phyloP scores from a whole-genome alignment of 2,113 vertebrate species.

The Pollachius pollachius region DNA sequence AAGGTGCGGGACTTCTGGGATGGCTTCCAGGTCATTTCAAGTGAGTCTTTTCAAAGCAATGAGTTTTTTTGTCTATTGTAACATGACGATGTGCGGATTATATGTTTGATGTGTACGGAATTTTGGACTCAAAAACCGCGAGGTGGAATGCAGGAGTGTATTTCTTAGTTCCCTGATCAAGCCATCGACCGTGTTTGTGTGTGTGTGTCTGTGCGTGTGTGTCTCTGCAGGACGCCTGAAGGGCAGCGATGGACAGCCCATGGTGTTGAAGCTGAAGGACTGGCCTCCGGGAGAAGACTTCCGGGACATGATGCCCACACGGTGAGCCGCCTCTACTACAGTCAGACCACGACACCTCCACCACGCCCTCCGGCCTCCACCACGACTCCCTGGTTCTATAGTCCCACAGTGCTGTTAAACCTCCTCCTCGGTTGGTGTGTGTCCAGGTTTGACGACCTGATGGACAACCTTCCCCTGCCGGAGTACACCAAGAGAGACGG shows the following conservation, averaged over 20 bases:
- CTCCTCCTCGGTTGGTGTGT: not conserved
- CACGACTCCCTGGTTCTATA: not conserved
- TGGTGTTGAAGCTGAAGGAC: slow-evolving; percentile 98
- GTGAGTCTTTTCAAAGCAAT: slow-evolving; percentile 70
- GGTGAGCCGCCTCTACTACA: slow-evolving; percentile 63
- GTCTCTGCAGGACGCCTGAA: slow-evolving; percentile 82
- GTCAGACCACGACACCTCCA: too few species aligned
- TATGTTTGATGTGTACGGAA: not conserved
- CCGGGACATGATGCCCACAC: slow-evolving; percentile 97
- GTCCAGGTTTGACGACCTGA: slow-evolving; percentile 91
- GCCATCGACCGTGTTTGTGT: not conserved
- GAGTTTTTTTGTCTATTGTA: too few species aligned
- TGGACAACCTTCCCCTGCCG: slow-evolving; percentile 96
- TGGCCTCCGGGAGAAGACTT: slow-evolving; percentile 99
- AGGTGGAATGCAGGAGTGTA: too few species aligned
- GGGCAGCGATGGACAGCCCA: slow-evolving; percentile 88
- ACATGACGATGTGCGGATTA: too few species aligned
- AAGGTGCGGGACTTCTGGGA: slow-evolving; percentile 99
- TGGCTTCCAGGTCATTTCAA: slow-evolving; percentile 94
- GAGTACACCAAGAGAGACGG: slow-evolving; percentile 98
- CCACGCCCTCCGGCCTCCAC: not conserved
- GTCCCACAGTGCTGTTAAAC: not conserved
- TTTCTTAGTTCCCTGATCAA: too few species aligned
- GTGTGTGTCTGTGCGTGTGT: slow-evolving; percentile 9
- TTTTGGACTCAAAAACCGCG: not conserved